Base-by-base conservation (phyloP, 2,888 invertebrate species). In the Cataglyphis altisquamis region DNA sequence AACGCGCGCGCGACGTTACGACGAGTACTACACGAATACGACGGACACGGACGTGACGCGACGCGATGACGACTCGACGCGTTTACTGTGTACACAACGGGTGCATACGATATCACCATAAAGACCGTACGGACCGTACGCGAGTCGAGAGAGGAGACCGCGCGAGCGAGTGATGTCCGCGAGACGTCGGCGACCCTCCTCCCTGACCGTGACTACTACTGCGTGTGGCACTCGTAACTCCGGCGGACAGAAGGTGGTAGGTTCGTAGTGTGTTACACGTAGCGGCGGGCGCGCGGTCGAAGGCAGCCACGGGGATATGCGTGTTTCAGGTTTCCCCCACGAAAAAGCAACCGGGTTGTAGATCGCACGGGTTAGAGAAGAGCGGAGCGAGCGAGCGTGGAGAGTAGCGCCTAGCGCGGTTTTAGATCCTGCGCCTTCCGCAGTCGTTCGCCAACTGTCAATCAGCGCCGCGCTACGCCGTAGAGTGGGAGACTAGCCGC, bases 381-480 rank as follows among this genome's bases (percentile, higher is more conserved):
- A 88, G 86, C 88, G 86, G 78, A 89, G 87, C 88, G 92, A 93
- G 92, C 93, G 93, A 93, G 91, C 93, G 94, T 92, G 92, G 90
- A 89, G 88, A 90, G 84, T 88, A 91, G 93, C 92, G 92, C 92
- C 90, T 92, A 92, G 95, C 95, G 95, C 95, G 92, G 82, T 90
- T 94, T 92, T 92, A 96, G 96, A 94, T 96, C 96, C 96, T 96
- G 96, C 96, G 96, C 96, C 96, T 95, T 95, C 96, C 96, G 96
- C 96, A 96, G 96, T 96, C 96, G 96, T 96, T 96, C 96, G 96
- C 96, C 95, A 96, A 96, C 96, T 96, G 96, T 96, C 96, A 96
- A 96, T 96, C 96, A 96, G 95, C 95, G 95, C 95, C 89, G 94
- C 92, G 94, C 94, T 94, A 94, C 94, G 94, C 95, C 95, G 94